Evolutionary conservation across 2,888 invertebrate species (phyloP).

Genomic region (Ophonus ardosiacus): DNA sequence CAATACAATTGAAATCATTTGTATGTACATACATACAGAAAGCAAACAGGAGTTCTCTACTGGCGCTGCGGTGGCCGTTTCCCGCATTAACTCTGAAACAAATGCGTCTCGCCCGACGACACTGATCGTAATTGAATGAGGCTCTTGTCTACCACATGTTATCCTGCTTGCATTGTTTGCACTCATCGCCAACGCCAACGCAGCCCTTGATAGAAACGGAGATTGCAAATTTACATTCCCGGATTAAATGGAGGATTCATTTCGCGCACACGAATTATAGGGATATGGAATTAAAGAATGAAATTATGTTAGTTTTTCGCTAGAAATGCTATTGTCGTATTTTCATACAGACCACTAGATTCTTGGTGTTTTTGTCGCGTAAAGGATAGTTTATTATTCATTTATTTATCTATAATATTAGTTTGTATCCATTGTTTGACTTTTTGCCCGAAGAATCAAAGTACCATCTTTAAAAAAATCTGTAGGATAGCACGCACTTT

Average conservation of each 20-base stretch:
- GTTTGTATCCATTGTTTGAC: too few species aligned
- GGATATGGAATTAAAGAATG: neutral
- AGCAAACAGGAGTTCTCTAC: conserved; percentile 28
- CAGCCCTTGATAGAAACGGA: conserved; percentile 18
- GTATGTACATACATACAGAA: conserved; percentile 41
- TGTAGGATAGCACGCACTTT: too few species aligned
- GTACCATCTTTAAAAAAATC: too few species aligned
- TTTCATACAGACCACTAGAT: neutral
- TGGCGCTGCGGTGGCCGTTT: conserved; percentile 38
- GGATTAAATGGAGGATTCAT: neutral
- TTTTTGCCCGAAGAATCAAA: too few species aligned
- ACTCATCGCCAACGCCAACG: conserved; percentile 8
- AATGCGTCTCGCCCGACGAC: conserved; percentile 61
- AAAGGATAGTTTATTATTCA: too few species aligned
- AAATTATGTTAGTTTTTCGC: neutral
- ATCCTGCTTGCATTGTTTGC: conserved; percentile 52
- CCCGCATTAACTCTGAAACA: conserved; percentile 62
- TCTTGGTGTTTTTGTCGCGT: neutral
- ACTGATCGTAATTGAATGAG: conserved; percentile 63
- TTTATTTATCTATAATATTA: too few species aligned
- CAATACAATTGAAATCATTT: conserved; percentile 49
- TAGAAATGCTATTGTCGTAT: neutral
- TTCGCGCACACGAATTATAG: neutral
- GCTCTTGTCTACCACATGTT: conserved; percentile 63
- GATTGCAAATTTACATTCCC: conserved; percentile 42